Base-by-base conservation (phyloP, 2,113 vertebrate genomes). In the Pelusios castaneus region DNA sequence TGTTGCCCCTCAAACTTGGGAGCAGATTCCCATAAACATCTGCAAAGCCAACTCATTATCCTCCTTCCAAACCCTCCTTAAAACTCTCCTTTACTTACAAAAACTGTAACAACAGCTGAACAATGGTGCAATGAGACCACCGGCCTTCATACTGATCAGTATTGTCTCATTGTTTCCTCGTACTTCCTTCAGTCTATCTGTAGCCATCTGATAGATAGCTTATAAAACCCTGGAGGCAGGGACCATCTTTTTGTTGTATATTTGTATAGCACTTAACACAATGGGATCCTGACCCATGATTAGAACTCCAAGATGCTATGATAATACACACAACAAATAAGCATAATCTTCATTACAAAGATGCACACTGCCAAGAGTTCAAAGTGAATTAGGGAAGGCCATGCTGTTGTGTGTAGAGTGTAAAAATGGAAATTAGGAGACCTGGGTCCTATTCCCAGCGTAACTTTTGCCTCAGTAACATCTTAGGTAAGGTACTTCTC, bases 381-480 rank as follows among this genome's bases (percentile, higher is more conserved):
- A 43, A 13, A 41, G 12, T 13, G 21, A 45, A 29, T 11, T 10
- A 41, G 24, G 1, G 3, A 2, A 83, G 2, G 1, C 16, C 4
- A 0, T 24, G 8, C 34, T 27, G 27, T 41, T 31, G 47, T 17
- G 6, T 11, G 5, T 6, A 55, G 29, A 49, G 82, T 56, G n/a
- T 3, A 16, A 0, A 11, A 63, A 5, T 73, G 34, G 41, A 90
- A 77, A 67, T 43, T 43, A 41, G 85, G 3, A 89, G 52, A 83
- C 41, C 41, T 73, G 34, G 49, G 49, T 79, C 43, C 27, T 88
- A n/a, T 80, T 93, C 70, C 82, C 55, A 80, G 47, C 24, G 76
- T 79, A 43, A 1, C 67, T 2, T 0, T 14, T 79, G 54, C 82
- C 17, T 82, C 41, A 49, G 29, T 47, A 43, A 54, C 2, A 0